Conservation (phyloP, 1,140 invertebrate species). For the Apis dorsata region DNA sequence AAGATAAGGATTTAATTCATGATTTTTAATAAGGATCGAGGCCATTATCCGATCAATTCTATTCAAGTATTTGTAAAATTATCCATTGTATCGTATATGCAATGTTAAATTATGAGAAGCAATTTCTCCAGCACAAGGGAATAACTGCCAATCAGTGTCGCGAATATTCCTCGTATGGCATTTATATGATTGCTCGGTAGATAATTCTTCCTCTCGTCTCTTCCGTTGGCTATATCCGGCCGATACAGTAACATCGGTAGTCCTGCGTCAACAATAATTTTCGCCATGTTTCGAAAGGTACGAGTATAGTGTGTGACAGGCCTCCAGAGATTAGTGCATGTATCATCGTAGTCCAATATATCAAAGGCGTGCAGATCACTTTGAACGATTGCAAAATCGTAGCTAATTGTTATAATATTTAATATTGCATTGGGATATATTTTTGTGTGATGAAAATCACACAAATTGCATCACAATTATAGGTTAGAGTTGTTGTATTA, state of each 20-base stretch:
- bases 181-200: conserved; percentile 25
- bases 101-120: conserved; percentile 48
- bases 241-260: conserved; percentile 12
- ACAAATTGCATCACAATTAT: too few relatives aligned
- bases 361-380: background rate
- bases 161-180: conserved; percentile 49
- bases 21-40: background rate
- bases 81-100: conserved; percentile 16
- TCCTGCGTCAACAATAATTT: conserved; percentile 62
- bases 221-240: background rate
- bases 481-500: too few relatives aligned
- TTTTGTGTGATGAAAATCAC: background rate
- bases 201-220: conserved; percentile 55
- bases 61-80: conserved; percentile 14
- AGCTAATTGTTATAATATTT: background rate
- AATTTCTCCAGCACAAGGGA: conserved; percentile 56
- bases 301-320: conserved; percentile 45
- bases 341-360: background rate
- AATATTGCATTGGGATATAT: background rate
- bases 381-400: background rate
- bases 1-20: background rate
- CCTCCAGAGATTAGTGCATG: conserved; percentile 50
- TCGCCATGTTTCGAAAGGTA: conserved; percentile 42
- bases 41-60: conserved; percentile 19
- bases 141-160: conserved; percentile 65